A percentile compares a stretch with the other conserved stretches of the same genome.
Evolutionary conservation across 2,888 invertebrate species (phyloP).

Genomic region (Amaurobius ferox): DNA sequence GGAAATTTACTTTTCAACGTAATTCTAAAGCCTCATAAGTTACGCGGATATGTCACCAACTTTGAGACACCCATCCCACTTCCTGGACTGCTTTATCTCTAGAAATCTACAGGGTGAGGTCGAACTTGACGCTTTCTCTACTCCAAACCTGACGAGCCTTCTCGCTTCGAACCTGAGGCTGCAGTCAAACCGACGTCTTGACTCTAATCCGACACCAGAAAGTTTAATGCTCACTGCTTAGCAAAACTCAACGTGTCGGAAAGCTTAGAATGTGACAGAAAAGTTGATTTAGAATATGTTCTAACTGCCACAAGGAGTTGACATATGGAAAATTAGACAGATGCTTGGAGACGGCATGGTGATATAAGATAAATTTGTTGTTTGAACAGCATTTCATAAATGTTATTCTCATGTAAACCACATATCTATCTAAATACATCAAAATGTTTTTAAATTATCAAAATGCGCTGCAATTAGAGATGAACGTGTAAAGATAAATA

Average conservation of each 20-base stretch:
- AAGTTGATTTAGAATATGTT: not conserved
- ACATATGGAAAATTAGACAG: too few species aligned
- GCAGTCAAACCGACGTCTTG: slow-evolving; percentile 15
- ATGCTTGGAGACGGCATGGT: too few species aligned
- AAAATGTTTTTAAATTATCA: too few species aligned
- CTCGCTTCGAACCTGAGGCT: not conserved
- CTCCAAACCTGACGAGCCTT: not conserved
- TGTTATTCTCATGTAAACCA: too few species aligned
- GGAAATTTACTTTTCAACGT: not conserved
- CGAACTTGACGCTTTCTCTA: not conserved
- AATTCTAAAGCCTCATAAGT: not conserved
- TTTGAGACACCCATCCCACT: not conserved
- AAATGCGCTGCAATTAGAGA: too few species aligned
- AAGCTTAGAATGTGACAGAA: not conserved
- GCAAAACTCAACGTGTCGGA: not conserved
- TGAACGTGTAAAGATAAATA: too few species aligned
- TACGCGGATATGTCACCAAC: not conserved
- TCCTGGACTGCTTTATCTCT: not conserved
- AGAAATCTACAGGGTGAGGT: not conserved
- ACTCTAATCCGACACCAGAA: slow-evolving; percentile 62
- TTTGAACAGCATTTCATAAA: too few species aligned
- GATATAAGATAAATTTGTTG: too few species aligned
- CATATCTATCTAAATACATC: too few species aligned
- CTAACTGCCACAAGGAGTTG: not conserved
- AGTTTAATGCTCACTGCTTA: slow-evolving; percentile 32